phyloP scores from a whole-genome alignment of 2,113 vertebrate genomes.

The Psettodes erumei region DNA sequence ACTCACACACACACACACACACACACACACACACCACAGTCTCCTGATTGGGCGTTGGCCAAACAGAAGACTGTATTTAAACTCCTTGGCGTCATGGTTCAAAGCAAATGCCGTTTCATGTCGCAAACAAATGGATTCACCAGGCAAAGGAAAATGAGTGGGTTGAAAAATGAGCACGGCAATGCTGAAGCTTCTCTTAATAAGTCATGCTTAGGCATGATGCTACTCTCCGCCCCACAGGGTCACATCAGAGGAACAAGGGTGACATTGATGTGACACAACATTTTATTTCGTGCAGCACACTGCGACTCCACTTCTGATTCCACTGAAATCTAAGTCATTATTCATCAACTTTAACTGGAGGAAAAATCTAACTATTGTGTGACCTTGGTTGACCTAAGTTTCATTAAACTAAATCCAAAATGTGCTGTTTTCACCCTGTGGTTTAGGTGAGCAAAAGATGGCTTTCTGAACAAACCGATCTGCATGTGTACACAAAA shows the following conservation, averaged over 20 bases:
- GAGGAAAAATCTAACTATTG: not conserved
- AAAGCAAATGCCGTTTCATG: conserved; percentile 56
- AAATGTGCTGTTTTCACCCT: too few species aligned
- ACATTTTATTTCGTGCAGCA: conserved; percentile 23
- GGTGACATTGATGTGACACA: conserved; percentile 33
- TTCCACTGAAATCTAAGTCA: not conserved
- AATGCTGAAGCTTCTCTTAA: conserved; percentile 48
- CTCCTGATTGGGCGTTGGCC: conserved; percentile 22
- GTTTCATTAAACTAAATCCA: conserved; percentile 9
- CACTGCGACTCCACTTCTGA: conserved; percentile 3
- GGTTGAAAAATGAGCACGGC: conserved; percentile 43
- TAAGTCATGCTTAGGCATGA: conserved; percentile 46
- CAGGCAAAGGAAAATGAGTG: conserved; percentile 42
- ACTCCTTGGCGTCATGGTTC: conserved; percentile 43
- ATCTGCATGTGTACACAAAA: not conserved
- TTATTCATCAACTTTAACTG: conserved; percentile 24
- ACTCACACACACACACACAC: conserved; percentile 11
- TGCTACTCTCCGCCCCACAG: conserved; percentile 21
- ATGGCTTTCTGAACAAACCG: not conserved
- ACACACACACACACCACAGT: conserved; percentile 17
- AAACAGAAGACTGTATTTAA: conserved; percentile 44
- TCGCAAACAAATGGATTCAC: conserved; percentile 49
- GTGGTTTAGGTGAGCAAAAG: conserved; percentile 1
- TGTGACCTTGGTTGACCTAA: not conserved
- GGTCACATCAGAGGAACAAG: conserved; percentile 52